Percentiles rank a stretch among this genome's conserved stretches.
Conservation (phyloP, 92 coral and sea anemone species). For the Zoanthus sociatus region DNA sequence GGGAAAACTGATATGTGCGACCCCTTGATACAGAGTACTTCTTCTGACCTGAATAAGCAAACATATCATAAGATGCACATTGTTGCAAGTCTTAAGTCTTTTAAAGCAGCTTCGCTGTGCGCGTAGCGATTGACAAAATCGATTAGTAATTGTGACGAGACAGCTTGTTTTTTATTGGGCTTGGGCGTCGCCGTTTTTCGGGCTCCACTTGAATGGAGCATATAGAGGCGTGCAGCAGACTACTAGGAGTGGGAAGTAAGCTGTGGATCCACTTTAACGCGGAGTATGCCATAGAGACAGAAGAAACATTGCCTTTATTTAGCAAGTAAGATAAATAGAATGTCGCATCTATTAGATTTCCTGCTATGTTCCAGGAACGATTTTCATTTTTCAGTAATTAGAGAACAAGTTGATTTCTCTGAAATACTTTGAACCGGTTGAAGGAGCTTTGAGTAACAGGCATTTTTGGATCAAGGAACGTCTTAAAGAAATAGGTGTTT, state of each 20-base stretch:
- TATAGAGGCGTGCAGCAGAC: conserved; percentile 46
- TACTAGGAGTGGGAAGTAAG: conserved; percentile 26
- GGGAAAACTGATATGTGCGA: too few species aligned
- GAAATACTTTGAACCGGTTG: not conserved
- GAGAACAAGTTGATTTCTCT: conserved; percentile 2
- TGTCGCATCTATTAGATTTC: conserved; percentile 8
- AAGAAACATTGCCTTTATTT: conserved; percentile 30
- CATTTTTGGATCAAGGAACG: too few species aligned
- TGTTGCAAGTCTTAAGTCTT: conserved; percentile 54
- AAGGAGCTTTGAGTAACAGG: not conserved
- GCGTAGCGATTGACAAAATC: too few species aligned
- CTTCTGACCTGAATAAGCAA: conserved; percentile 43
- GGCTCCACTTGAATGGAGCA: conserved; percentile 49
- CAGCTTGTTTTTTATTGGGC: too few species aligned
- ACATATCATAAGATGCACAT: conserved; percentile 39
- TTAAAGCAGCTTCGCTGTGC: conserved; percentile 23
- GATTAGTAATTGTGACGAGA: too few species aligned
- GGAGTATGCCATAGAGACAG: conserved; percentile 58
- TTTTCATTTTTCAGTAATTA: conserved; percentile 22
- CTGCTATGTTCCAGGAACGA: not conserved
- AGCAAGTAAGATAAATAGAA: conserved; percentile 31
- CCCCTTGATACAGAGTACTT: conserved; percentile 38
- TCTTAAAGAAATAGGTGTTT: too few species aligned
- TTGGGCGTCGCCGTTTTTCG: conserved; percentile 14
- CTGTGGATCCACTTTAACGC: conserved; percentile 59